Percentiles rank a stretch among this genome's conserved stretches.
Evolutionary conservation across 2,888 invertebrate genomes (phyloP).

Genomic region (Eupithecia subumbrata): DNA sequence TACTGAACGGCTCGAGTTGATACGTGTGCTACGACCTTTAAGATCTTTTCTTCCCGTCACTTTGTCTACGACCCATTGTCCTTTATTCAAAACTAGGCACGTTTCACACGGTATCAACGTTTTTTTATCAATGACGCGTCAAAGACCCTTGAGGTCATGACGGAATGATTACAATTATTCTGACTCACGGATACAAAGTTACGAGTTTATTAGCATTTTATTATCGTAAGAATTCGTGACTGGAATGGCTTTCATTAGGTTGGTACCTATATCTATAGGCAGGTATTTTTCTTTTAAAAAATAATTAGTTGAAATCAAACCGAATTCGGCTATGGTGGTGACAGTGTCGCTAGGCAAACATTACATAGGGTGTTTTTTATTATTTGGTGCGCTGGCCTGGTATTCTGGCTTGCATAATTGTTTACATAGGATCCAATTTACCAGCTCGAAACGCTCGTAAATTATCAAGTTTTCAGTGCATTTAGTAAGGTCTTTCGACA

Average conservation of each 20-base stretch:
- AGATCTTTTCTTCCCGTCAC: too few species aligned
- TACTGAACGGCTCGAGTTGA: too few species aligned
- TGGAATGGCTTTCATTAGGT: neutral
- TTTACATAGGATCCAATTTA: too few species aligned
- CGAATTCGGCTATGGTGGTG: neutral
- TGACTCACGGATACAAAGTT: constrained; percentile 12
- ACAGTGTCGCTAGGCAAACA: neutral
- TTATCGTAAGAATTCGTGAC: constrained; percentile 3
- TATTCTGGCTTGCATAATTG: too few species aligned
- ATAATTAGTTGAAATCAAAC: too few species aligned
- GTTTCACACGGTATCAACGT: constrained; percentile 10
- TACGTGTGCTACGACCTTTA: too few species aligned
- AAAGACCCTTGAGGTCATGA: constrained; percentile 17
- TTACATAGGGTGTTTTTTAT: too few species aligned
- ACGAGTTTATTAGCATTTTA: constrained; percentile 13
- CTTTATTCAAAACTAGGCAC: neutral
- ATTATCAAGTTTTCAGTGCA: too few species aligned
- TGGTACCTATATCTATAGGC: neutral
- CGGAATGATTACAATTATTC: constrained; percentile 12
- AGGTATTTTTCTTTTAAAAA: too few species aligned
- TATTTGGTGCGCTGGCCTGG: too few species aligned
- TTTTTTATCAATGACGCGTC: constrained; percentile 16
- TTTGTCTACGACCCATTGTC: neutral
- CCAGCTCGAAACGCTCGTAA: too few species aligned
- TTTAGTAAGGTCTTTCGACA: too few species aligned